A percentile compares a stretch with the other conserved stretches of the same genome.
Evolutionary conservation across 2,797 vertebrate species (phyloP).

Genomic region (Malacoctenus gilli): DNA sequence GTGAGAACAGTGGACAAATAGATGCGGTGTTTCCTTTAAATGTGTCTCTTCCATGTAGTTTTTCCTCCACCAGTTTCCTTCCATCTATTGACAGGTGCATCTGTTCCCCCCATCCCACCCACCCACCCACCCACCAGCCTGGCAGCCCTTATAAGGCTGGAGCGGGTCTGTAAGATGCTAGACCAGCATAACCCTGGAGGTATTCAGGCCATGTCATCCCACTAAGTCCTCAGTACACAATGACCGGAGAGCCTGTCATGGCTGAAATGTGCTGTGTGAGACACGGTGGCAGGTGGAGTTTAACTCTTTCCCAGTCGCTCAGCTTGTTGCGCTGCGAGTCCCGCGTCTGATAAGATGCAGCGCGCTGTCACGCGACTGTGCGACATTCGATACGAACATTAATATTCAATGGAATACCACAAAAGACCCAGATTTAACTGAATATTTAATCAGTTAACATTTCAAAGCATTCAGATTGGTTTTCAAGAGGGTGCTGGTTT

Average conservation of each 20-base stretch:
- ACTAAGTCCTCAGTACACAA: conserved; percentile 74
- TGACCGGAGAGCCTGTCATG: conserved; percentile 73
- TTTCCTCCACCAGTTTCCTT: conserved; percentile 69
- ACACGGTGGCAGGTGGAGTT: conserved; percentile 75
- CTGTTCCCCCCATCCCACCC: no score
- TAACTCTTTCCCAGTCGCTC: conserved; percentile 63
- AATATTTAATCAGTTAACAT: no score
- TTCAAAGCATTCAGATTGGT: conserved; percentile 8
- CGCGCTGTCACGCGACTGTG: background rate
- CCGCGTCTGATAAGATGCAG: conserved; percentile 18
- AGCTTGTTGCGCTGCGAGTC: conserved; percentile 13
- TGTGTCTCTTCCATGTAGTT: conserved; percentile 40
- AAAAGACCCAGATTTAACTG: no score
- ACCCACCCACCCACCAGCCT: conserved; percentile 52
- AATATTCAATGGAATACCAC: background rate
- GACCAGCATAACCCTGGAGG: conserved; percentile 75
- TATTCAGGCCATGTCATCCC: conserved; percentile 77
- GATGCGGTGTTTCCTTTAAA: conserved; percentile 70
- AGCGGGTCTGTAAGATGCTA: conserved; percentile 73
- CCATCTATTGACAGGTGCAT: conserved; percentile 83
- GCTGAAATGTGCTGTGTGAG: conserved; percentile 73
- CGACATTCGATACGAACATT: background rate
- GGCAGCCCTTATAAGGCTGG: conserved; percentile 77
- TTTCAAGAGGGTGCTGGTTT: conserved; percentile 28
- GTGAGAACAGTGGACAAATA: conserved; percentile 71